phyloP scores from a whole-genome alignment of 2,113 vertebrate genomes.

The Sula dactylatra region DNA sequence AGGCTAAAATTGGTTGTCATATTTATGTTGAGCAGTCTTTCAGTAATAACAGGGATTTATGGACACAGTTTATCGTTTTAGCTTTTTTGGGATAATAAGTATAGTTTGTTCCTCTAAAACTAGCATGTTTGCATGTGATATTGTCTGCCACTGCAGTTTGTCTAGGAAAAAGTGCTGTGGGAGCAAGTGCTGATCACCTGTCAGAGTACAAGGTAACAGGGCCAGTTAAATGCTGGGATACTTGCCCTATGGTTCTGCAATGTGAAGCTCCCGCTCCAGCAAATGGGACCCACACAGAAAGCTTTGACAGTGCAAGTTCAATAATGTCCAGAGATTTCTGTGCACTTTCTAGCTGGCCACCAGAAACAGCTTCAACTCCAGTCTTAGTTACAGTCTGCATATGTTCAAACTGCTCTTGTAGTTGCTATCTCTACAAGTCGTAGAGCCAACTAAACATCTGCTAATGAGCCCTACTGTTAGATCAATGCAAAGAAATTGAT shows the following conservation, averaged over 20 bases:
- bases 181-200: neutral
- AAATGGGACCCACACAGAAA: neutral
- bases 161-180: neutral
- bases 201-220: neutral
- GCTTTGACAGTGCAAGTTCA: neutral
- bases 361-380: neutral
- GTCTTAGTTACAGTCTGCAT: neutral
- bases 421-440: neutral
- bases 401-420: neutral
- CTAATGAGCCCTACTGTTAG: neutral
- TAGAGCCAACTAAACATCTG: neutral
- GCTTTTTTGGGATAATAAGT: neutral
- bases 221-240: neutral
- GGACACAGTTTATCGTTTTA: neutral
- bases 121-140: neutral
- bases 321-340: accelerated
- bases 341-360: neutral
- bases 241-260: neutral
- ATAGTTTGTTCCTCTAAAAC: neutral
- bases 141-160: neutral
- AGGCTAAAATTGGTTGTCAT: neutral
- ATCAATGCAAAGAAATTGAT: slow-evolving; percentile 30
- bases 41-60: neutral
- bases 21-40: neutral
- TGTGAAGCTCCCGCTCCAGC: neutral